Conservation (phyloP, 2,888 invertebrate species). For the Cremastinae sp. region DNA sequence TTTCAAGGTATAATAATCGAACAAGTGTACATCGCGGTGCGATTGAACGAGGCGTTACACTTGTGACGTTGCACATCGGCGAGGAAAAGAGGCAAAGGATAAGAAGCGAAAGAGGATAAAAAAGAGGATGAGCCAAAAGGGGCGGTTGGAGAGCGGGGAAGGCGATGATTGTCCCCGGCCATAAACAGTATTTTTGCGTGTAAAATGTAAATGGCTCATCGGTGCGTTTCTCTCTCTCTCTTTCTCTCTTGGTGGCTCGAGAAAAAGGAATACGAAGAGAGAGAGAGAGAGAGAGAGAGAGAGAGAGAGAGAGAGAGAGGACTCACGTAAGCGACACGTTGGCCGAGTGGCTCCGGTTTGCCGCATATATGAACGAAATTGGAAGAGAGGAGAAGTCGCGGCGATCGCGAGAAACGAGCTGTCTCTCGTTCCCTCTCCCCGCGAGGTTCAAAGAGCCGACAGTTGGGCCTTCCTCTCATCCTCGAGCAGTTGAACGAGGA, state of each 20-base stretch:
- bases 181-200: constrained; percentile 77
- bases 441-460: constrained; percentile 79
- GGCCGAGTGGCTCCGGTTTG: constrained; percentile 39
- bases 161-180: constrained; percentile 75
- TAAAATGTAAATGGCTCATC: constrained; percentile 77
- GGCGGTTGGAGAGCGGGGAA: constrained; percentile 65
- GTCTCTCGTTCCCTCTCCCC: too few species aligned
- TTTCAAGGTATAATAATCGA: constrained; percentile 25
- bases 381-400: constrained; percentile 57
- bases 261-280: constrained; percentile 1
- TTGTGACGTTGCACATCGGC: background rate
- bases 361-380: constrained; percentile 26
- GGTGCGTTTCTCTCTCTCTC: too few species aligned
- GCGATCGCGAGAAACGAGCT: constrained; percentile 51
- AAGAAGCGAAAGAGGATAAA: constrained; percentile 26
- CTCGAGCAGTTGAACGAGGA: constrained; percentile 66
- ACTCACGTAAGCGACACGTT: constrained; percentile 41
- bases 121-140: constrained; percentile 38
- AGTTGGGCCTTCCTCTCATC: constrained; percentile 74
- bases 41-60: constrained; percentile 44
- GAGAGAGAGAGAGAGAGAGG: constrained; percentile 19
- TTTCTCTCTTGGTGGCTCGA: constrained; percentile 50
- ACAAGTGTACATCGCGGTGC: constrained; percentile 23
- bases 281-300: constrained; percentile 15
- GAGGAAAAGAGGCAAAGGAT: constrained; percentile 6